These are phyloP conservation scores for Crocuta crocuta DNA, from an alignment of 2,113 vertebrate species.

Conservation along the genomic window DNA sequence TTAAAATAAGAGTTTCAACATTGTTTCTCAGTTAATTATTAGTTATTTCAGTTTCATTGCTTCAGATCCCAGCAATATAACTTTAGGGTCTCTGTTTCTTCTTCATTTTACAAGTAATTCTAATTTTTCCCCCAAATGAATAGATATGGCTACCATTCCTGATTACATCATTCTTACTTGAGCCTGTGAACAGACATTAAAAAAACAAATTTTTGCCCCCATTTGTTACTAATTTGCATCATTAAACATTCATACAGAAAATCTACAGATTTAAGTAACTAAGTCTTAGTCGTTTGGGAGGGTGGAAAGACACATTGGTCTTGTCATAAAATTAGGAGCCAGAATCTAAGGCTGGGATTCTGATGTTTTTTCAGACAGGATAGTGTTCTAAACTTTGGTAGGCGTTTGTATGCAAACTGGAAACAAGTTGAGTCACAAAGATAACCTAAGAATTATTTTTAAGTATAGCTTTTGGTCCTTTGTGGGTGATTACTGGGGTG, in stretches of 20 bases:
- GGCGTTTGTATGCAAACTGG: not conserved
- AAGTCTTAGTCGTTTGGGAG: conserved; percentile 1
- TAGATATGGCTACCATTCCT: not conserved
- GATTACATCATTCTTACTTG: not conserved
- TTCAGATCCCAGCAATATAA: not conserved
- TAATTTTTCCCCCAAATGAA: not conserved
- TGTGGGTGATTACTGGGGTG: not conserved
- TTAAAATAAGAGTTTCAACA: not conserved
- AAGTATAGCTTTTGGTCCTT: not conserved
- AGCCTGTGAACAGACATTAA: not conserved
- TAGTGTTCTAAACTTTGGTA: not conserved
- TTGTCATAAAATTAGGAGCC: not conserved
- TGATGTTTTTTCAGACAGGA: not conserved
- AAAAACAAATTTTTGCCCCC: not conserved
- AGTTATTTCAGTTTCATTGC: not conserved
- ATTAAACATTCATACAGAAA: not conserved
- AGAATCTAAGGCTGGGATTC: not conserved
- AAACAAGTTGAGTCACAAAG: not conserved
- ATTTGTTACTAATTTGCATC: not conserved
- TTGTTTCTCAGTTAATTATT: not conserved
- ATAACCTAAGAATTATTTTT: not conserved
- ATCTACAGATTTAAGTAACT: not conserved
- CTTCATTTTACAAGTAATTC: not conserved
- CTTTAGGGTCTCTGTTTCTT: not conserved
- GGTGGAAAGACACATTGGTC: not conserved